phyloP scores from a whole-genome alignment of 2,888 invertebrate genomes.

The Ischnus inquisitorius region DNA sequence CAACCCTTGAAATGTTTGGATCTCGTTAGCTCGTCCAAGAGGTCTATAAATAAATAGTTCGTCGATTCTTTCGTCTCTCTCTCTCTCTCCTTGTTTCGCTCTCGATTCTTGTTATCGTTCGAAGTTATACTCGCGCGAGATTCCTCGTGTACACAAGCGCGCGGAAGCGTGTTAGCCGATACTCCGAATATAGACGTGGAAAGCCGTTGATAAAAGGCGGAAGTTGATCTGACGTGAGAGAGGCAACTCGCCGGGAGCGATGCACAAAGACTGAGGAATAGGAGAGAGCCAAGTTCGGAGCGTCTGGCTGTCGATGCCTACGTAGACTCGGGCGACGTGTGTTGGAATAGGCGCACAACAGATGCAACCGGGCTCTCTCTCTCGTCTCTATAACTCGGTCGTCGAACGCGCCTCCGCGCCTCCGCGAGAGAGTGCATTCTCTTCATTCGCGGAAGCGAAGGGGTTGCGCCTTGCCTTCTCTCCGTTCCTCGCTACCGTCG shows the following conservation, averaged over 20 bases:
- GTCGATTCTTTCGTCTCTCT: not conserved
- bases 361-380: conserved; percentile 1
- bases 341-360: conserved; percentile 7
- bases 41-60: conserved; percentile 22
- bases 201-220: conserved; percentile 1
- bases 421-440: conserved; percentile 29
- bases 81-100: not conserved
- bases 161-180: conserved; percentile 3
- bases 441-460: conserved; percentile 33
- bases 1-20: not conserved
- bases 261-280: conserved; percentile 40
- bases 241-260: not conserved
- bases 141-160: not conserved
- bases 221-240: conserved; percentile 52
- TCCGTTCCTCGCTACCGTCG: conserved; percentile 12
- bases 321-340: not conserved
- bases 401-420: conserved; percentile 44
- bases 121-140: not conserved
- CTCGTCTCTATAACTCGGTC: conserved; percentile 34
- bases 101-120: conserved; percentile 24
- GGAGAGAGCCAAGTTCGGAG: conserved; percentile 54
- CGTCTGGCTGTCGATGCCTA: conserved; percentile 38
- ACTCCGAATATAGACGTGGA: conserved; percentile 9
- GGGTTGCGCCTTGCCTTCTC: not conserved
- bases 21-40: conserved; percentile 5